Percentiles rank a stretch among this genome's conserved stretches.
These are phyloP conservation scores for Acomys russatus DNA, from an alignment of 2,797 vertebrate genomes.

Conservation along the genomic window DNA sequence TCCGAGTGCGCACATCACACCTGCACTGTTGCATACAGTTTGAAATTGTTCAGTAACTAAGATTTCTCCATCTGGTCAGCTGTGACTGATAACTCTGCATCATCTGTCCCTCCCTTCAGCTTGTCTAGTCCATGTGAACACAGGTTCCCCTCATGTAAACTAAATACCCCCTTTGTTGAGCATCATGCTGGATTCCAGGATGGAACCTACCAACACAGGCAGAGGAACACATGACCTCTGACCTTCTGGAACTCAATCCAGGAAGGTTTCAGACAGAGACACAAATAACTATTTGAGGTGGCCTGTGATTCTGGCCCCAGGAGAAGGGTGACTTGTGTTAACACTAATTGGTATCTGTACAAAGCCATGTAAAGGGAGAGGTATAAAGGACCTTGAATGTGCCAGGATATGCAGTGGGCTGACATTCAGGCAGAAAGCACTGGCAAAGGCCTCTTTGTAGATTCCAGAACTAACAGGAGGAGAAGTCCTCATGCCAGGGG, in stretches of 20 bases:
- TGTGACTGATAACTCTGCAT: not conserved
- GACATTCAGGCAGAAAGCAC: not conserved
- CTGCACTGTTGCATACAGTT: not conserved
- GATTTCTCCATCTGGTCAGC: conserved; percentile 16
- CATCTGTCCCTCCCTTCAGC: not conserved
- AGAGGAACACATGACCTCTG: not conserved
- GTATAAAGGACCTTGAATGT: not conserved
- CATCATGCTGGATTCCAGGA: not conserved
- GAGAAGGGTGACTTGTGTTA: not conserved
- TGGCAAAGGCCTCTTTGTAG: not conserved
- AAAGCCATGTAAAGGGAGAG: not conserved
- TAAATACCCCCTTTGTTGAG: not conserved
- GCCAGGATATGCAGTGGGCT: not conserved
- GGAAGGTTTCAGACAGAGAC: conserved; percentile 7
- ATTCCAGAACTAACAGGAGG: not conserved
- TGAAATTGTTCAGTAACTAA: not conserved
- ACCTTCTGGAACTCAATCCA: not conserved
- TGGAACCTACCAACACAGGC: not conserved
- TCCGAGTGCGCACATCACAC: not conserved
- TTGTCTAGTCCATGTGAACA: not conserved
- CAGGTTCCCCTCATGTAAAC: not conserved
- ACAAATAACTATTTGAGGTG: not conserved
- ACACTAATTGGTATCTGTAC: not conserved
- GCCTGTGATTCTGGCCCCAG: not conserved
- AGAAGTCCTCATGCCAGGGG: not conserved